phyloP scores from a whole-genome alignment of 2,797 vertebrate genomes.

The Myotis daubentonii region DNA sequence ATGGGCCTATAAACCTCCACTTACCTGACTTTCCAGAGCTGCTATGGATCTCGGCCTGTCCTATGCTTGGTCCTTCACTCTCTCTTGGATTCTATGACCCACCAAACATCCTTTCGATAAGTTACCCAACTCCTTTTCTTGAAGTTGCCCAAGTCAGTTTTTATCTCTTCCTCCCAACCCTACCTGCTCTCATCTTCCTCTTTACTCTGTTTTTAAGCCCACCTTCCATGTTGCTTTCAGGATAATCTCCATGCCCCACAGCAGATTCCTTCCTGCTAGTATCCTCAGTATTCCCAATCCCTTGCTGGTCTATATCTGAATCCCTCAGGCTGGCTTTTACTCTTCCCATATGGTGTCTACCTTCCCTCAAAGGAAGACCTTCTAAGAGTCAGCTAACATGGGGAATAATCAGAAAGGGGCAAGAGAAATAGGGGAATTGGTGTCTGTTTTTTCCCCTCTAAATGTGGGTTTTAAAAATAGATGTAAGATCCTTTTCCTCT shows the following conservation, averaged over 20 bases:
- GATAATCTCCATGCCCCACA: background rate
- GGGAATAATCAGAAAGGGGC: background rate
- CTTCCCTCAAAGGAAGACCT: background rate
- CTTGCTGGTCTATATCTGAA: background rate
- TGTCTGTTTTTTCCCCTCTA: background rate
- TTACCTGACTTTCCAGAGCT: background rate
- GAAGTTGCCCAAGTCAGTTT: background rate
- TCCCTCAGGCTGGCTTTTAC: background rate
- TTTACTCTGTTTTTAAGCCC: background rate
- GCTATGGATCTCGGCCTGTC: background rate
- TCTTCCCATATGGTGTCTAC: background rate
- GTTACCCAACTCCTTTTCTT: background rate
- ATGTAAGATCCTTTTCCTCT: background rate
- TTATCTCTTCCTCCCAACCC: background rate
- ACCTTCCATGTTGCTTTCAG: background rate
- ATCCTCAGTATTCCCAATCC: background rate
- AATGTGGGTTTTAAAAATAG: background rate
- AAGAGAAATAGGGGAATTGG: background rate
- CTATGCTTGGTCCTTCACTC: background rate
- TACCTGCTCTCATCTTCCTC: background rate
- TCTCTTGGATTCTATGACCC: background rate
- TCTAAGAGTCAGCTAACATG: background rate
- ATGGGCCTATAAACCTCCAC: no score
- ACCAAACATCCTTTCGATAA: background rate
- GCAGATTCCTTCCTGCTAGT: background rate